Percentiles rank a stretch among this genome's conserved stretches.
Evolutionary conservation across 2,888 invertebrate species (phyloP).

Genomic region (Aspidiotus rigidus): DNA sequence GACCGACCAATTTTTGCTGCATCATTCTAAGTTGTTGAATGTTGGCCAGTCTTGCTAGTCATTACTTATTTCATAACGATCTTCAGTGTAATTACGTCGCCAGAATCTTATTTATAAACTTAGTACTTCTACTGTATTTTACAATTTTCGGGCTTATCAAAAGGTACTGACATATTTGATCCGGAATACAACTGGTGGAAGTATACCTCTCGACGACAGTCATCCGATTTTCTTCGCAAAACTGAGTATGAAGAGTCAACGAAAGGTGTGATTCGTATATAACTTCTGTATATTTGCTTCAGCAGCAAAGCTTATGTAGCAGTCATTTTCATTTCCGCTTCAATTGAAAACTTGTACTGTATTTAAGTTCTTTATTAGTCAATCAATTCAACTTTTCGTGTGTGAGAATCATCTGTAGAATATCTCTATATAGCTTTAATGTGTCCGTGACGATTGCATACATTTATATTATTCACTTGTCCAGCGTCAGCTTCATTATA

Average conservation of each 20-base stretch:
- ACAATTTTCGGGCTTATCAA: too few relatives aligned
- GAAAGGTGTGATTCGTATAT: slow-evolving; percentile 14
- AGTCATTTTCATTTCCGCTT: background rate
- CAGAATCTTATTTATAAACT: background rate
- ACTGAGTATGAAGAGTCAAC: slow-evolving; percentile 20
- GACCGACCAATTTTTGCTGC: background rate
- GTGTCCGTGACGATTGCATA: too few relatives aligned
- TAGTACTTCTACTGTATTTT: background rate
- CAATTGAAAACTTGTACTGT: background rate
- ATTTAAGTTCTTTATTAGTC: too few relatives aligned
- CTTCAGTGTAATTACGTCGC: background rate
- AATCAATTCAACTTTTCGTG: too few relatives aligned
- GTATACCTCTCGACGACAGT: slow-evolving; percentile 11
- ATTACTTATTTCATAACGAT: background rate
- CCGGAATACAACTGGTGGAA: slow-evolving; percentile 28
- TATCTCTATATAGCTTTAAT: too few relatives aligned
- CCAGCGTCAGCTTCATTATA: too few relatives aligned
- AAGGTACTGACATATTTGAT: slow-evolving; percentile 29
- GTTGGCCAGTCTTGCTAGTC: background rate
- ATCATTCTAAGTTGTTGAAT: background rate
- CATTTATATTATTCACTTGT: too few relatives aligned
- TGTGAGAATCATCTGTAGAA: too few relatives aligned
- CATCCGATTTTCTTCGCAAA: slow-evolving; percentile 24
- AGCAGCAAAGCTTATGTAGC: background rate
- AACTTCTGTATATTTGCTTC: background rate